Evolutionary conservation across 2,797 vertebrate species (phyloP), one percentile per base, ranked within the genome.

Genomic region (Pseudochirops cupreus): DNA sequence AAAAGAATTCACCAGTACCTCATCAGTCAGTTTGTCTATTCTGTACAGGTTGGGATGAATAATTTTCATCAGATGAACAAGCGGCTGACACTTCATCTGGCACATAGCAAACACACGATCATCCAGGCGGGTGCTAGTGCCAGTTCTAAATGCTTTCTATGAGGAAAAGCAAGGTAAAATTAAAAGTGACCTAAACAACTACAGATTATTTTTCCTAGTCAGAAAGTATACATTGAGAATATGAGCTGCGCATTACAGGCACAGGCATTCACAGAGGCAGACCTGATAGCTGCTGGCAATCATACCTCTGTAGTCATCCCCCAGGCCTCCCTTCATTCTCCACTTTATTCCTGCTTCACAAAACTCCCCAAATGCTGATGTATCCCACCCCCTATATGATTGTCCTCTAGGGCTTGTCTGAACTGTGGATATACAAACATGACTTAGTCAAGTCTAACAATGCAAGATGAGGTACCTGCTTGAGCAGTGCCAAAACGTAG

Each of bases 51-150:
- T 99, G 1, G 99, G 99, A 97, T 99, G 99, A 96, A 99, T 99
- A 98, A 99, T 99, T 28, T 99, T 99, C 99, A 99, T 99, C 91
- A 99, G 98, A 96, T 99, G 99, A 98, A 99, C 98, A 93, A 99
- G 99, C 2, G 99, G 99, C 98, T 99, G 99, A 96, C 99, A 99
- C 99, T 99, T 99, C 94, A 99, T 99, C 98, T 99, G 99, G 58
- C 99, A 99, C 99, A 99, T 99, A 92, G 99, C 99, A 74, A 99
- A 99, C 9, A 99, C 99, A 0, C 99, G 99, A 97, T 99, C 99
- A 95, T 99, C 99, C 98, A 99, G 98, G 55, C 99, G 99, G 0
- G 99, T 99, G 97, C 99, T 99, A 12, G 98, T 99, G 55, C 99
- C 99, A 0, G 99, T 99, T 97, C 99, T 99, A 97, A 99, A 98